These are phyloP conservation scores for Lepilemur septentrionalis DNA, from an alignment of 2,797 vertebrate genomes.

Conservation along the genomic window DNA sequence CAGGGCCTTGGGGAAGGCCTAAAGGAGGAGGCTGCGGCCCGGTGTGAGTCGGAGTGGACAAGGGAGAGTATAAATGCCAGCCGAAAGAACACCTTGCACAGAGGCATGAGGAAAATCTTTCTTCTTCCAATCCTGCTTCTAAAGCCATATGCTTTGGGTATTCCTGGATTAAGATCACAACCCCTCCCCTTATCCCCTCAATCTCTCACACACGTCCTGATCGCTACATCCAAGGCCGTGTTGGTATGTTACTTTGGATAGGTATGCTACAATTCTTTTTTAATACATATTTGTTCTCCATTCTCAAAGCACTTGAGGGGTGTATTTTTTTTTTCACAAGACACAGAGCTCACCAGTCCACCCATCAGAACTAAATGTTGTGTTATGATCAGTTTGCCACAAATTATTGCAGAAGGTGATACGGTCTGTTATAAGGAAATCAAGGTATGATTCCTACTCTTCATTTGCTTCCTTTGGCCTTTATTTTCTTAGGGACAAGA, in stretches of 20 bases:
- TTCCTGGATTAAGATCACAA: not conserved
- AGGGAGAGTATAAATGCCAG: not conserved
- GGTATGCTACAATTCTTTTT: not conserved
- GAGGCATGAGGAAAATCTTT: not conserved
- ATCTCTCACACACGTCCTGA: not conserved
- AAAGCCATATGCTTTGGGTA: not conserved
- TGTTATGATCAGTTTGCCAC: not conserved
- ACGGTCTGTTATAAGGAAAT: not conserved
- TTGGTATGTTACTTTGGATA: not conserved
- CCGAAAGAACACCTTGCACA: not conserved
- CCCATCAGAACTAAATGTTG: not conserved
- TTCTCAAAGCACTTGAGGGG: not conserved
- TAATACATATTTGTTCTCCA: not conserved
- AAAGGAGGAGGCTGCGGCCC: not conserved
- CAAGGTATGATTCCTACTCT: not conserved
- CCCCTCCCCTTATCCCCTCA: not conserved
- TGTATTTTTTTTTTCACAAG: not conserved
- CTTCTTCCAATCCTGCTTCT: not conserved
- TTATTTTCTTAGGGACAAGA: not conserved
- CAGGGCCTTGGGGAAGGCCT: not conserved
- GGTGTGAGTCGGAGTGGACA: not conserved
- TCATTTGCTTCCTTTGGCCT: not conserved
- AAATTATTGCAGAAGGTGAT: not conserved
- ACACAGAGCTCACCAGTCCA: not conserved
- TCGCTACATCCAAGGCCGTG: not conserved